A percentile compares a stretch with the other conserved stretches of the same genome.
Evolutionary conservation across 1,140 invertebrate genomes (phyloP).

Genomic region (Philopotamus ludificatus): DNA sequence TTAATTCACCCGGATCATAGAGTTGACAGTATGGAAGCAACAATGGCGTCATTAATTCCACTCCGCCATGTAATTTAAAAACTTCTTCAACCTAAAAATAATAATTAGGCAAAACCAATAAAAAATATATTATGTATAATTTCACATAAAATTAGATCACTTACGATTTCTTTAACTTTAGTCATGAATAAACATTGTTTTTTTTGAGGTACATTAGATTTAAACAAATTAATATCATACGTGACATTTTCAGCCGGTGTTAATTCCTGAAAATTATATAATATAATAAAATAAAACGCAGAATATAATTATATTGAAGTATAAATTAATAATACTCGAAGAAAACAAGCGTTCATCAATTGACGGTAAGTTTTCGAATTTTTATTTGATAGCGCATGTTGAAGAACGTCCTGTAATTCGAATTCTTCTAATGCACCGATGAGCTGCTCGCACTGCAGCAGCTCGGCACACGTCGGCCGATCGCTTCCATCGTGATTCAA

Average conservation of each 20-base stretch:
- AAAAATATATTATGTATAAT: slow-evolving; percentile 9
- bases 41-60: slow-evolving; percentile 71
- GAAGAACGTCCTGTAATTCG: slow-evolving; percentile 76
- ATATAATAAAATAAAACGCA: too few species aligned
- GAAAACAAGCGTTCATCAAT: slow-evolving; percentile 69
- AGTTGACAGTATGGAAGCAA: slow-evolving; percentile 67
- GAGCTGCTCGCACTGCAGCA: slow-evolving; percentile 74
- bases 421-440: slow-evolving; percentile 72
- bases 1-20: slow-evolving; percentile 61
- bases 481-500: slow-evolving; percentile 79
- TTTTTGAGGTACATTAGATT: slow-evolving; percentile 24
- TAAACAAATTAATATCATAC: slow-evolving; percentile 39
- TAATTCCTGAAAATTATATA: slow-evolving; percentile 26
- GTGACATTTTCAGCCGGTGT: slow-evolving; percentile 38
- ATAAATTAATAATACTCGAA: slow-evolving; percentile 54
- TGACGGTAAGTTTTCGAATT: slow-evolving; percentile 80
- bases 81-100: slow-evolving; percentile 58
- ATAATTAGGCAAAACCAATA: not conserved
- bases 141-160: slow-evolving; percentile 40
- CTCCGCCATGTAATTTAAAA: slow-evolving; percentile 76
- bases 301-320: not conserved
- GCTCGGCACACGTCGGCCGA: slow-evolving; percentile 75
- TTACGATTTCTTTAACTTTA: slow-evolving; percentile 37
- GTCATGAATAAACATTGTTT: slow-evolving; percentile 26
- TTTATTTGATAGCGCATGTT: slow-evolving; percentile 74